Conservation (phyloP, 1,140 invertebrate genomes). For the Drosophila chauvacae region DNA sequence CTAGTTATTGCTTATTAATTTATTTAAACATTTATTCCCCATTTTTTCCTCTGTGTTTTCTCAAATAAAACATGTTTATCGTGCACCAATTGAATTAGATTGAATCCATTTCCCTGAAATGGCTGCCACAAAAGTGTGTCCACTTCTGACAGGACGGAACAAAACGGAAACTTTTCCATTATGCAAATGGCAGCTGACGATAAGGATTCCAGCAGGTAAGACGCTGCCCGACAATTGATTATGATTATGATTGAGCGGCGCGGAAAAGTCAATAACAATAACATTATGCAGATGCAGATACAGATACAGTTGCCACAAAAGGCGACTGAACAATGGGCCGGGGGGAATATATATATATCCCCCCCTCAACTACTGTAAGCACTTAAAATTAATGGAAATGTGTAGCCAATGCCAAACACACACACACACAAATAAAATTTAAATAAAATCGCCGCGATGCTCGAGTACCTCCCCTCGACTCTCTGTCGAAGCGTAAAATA, state of each 20-base stretch:
- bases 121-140: conserved; percentile 33
- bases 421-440: conserved; percentile 70
- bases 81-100: conserved; percentile 29
- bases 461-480: conserved; percentile 36
- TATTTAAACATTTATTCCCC: too few relatives aligned
- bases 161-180: conserved; percentile 47
- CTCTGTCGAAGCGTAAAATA: conserved; percentile 82
- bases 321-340: conserved; percentile 50
- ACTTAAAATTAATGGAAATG: conserved; percentile 84
- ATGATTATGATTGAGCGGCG: conserved; percentile 76
- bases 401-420: conserved; percentile 58
- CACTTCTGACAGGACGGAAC: conserved; percentile 20
- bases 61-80: neutral
- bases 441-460: conserved; percentile 66
- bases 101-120: neutral
- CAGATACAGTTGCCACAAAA: conserved; percentile 41
- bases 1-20: too few relatives aligned
- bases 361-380: conserved; percentile 22
- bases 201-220: conserved; percentile 68
- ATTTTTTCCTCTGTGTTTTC: neutral
- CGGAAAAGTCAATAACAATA: conserved; percentile 80
- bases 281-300: conserved; percentile 70
- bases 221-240: conserved; percentile 64
- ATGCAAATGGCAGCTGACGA: conserved; percentile 68
- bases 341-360: conserved; percentile 11